Percentiles rank a stretch among this genome's conserved stretches.
These are phyloP conservation scores for Seriola dumerili DNA, from an alignment of 2,113 vertebrate genomes.

Conservation along the genomic window DNA sequence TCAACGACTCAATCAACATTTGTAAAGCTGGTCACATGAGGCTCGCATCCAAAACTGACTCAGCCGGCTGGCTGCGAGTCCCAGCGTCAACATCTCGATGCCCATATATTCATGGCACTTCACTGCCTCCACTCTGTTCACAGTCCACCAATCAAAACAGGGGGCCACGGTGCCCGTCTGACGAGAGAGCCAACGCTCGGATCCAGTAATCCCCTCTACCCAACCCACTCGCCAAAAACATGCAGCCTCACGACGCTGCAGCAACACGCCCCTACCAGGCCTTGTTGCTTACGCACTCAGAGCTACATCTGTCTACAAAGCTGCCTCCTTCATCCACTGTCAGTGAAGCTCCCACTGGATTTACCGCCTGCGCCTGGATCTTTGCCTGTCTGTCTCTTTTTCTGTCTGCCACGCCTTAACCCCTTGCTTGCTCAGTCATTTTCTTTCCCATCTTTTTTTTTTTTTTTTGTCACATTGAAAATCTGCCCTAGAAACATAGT, in stretches of 20 bases:
- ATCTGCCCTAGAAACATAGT: conserved; percentile 35
- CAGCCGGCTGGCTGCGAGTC: conserved; percentile 53
- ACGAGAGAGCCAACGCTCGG: conserved; percentile 31
- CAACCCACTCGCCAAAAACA: conserved; percentile 39
- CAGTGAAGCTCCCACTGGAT: conserved; percentile 60
- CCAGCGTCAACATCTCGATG: conserved; percentile 36
- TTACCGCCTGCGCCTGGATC: conserved; percentile 39
- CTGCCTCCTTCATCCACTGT: conserved; percentile 64
- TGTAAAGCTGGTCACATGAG: conserved; percentile 70
- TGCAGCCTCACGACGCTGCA: conserved; percentile 48
- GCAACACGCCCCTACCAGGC: conserved; percentile 31
- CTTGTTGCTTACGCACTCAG: conserved; percentile 51
- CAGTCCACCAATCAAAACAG: conserved; percentile 40
- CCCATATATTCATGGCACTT: conserved; percentile 25
- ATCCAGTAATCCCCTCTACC: conserved; percentile 57
- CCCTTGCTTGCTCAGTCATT: conserved; percentile 17
- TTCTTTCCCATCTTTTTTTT: neutral
- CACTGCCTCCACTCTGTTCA: conserved; percentile 33
- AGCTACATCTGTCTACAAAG: conserved; percentile 65
- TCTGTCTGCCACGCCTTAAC: conserved; percentile 56
- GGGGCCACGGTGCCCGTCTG: conserved; percentile 32
- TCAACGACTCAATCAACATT: conserved; percentile 79
- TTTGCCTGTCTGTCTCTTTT: conserved; percentile 39
- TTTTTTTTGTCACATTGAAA: neutral
- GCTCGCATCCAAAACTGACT: conserved; percentile 61